These are phyloP conservation scores for Platyscapa corneri DNA, from an alignment of 1,140 invertebrate species.

Conservation along the genomic window DNA sequence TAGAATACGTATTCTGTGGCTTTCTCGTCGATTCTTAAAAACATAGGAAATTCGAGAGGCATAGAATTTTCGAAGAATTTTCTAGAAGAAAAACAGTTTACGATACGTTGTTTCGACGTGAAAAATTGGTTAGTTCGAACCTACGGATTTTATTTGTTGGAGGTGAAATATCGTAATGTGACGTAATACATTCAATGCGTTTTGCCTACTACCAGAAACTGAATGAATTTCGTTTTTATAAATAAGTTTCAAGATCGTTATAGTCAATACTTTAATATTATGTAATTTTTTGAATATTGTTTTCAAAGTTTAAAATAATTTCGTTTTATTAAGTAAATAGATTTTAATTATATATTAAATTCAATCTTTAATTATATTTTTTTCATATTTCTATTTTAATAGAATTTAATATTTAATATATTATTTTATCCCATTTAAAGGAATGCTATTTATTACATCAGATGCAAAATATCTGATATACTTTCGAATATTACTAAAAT, in stretches of 20 bases:
- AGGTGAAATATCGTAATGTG: background rate
- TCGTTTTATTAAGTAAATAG: too few species aligned
- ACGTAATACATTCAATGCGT: background rate
- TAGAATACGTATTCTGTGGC: background rate
- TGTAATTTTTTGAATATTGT: too few species aligned
- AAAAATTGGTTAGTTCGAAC: conserved; percentile 27
- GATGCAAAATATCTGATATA: too few species aligned
- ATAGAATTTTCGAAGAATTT: background rate
- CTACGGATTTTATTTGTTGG: conserved; percentile 29
- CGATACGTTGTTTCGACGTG: conserved; percentile 28
- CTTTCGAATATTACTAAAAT: too few species aligned
- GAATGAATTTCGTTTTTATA: background rate
- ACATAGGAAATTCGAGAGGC: background rate
- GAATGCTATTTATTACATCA: too few species aligned
- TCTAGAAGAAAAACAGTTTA: conserved; percentile 22
- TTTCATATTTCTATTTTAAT: too few species aligned
- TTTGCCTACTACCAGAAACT: background rate
- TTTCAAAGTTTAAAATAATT: too few species aligned
- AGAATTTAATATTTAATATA: too few species aligned
- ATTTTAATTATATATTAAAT: too few species aligned
- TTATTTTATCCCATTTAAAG: too few species aligned
- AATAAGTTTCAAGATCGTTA: background rate
- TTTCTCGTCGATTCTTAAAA: background rate
- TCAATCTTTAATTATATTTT: too few species aligned
- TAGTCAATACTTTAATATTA: background rate